Evolutionary conservation across 1,140 invertebrate species (phyloP).

Genomic region (Episyrphus balteatus): DNA sequence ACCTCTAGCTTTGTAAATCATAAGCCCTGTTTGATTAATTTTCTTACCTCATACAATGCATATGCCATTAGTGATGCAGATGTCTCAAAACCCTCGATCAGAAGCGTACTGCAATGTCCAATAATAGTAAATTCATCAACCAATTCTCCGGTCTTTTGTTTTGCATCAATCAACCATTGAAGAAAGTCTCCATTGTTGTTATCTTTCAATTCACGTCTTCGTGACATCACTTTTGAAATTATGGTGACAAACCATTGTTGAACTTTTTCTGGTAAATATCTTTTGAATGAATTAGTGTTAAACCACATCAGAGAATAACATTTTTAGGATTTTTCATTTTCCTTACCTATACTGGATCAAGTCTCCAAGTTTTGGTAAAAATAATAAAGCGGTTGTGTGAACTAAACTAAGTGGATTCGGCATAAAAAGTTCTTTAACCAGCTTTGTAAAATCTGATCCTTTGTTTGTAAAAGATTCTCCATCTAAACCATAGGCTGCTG

Average conservation of each 20-base stretch:
- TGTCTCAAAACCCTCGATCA: slow-evolving; percentile 27
- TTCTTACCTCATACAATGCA: slow-evolving; percentile 14
- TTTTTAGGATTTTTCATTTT: too few relatives aligned
- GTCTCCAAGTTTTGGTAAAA: slow-evolving; percentile 10
- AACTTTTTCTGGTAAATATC: slow-evolving; percentile 13
- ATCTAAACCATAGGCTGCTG: slow-evolving; percentile 17
- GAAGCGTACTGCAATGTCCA: slow-evolving; percentile 19
- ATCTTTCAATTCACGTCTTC: background rate
- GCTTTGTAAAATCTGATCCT: slow-evolving; percentile 8
- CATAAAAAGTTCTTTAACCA: slow-evolving; percentile 15
- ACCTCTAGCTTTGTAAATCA: too few relatives aligned
- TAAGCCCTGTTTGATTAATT: too few relatives aligned
- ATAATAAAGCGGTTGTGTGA: slow-evolving; percentile 19
- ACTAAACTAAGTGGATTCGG: slow-evolving; percentile 13
- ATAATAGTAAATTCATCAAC: slow-evolving; percentile 8
- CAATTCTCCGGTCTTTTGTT: background rate
- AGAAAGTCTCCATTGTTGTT: slow-evolving; percentile 5
- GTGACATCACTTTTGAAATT: slow-evolving; percentile 2
- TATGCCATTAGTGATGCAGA: slow-evolving; percentile 20
- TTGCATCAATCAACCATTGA: slow-evolving; percentile 10
- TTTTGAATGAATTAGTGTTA: slow-evolving; percentile 5
- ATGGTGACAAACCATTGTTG: slow-evolving; percentile 12
- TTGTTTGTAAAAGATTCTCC: slow-evolving; percentile 8
- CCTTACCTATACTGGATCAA: slow-evolving; percentile 16
- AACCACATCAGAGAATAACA: too few relatives aligned